These are phyloP conservation scores for Octodon degus DNA, from an alignment of 2,113 vertebrate species.

Conservation along the genomic window DNA sequence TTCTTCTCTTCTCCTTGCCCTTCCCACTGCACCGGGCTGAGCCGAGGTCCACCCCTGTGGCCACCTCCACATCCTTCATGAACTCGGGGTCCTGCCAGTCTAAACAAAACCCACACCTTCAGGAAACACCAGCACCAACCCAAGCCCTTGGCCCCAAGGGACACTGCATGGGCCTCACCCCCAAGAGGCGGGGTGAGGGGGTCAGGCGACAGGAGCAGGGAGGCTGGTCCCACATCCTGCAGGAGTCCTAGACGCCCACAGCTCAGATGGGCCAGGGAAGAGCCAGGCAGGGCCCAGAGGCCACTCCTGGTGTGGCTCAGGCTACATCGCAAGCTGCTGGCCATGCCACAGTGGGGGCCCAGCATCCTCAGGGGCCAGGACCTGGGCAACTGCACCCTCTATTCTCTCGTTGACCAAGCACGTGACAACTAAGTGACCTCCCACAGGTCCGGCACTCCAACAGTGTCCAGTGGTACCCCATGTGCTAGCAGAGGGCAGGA, in stretches of 20 bases:
- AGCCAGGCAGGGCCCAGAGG: neutral
- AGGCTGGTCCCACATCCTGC: neutral
- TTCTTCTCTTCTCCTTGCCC: conserved; percentile 89
- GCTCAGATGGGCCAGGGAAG: neutral
- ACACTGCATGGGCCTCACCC: neutral
- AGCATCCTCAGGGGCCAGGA: no score
- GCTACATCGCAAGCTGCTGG: no score
- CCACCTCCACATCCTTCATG: conserved; percentile 94
- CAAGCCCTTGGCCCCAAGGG: fast-evolving
- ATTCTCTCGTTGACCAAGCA: neutral
- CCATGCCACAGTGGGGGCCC: neutral
- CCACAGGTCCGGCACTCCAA: fast-evolving
- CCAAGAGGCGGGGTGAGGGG: neutral
- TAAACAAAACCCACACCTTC: conserved; percentile 75
- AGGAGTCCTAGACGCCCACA: neutral
- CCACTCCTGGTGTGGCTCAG: neutral
- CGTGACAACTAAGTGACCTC: fast-evolving
- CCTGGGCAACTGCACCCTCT: neutral
- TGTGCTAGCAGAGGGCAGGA: neutral
- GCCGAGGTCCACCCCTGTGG: conserved; percentile 93
- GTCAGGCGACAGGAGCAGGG: neutral
- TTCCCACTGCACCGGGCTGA: conserved; percentile 86
- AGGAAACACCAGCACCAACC: neutral
- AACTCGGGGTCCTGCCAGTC: conserved; percentile 94
- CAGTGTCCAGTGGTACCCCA: fast-evolving